A percentile compares a stretch with the other conserved stretches of the same genome.
These are phyloP conservation scores for Dasypogon diadema DNA, from an alignment of 2,888 invertebrate species.

Conservation along the genomic window DNA sequence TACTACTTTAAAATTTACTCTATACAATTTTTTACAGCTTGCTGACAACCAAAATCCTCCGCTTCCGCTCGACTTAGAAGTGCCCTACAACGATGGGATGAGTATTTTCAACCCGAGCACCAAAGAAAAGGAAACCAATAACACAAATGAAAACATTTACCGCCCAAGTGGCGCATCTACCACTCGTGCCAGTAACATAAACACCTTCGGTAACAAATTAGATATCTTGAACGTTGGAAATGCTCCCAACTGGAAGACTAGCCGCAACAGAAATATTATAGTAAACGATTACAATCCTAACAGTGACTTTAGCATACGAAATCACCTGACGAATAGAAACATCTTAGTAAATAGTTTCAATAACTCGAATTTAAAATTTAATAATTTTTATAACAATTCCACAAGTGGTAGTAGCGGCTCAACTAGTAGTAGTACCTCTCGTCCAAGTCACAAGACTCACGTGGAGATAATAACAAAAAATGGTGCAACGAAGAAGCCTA, in stretches of 20 bases:
- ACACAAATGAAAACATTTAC: slow-evolving; percentile 49
- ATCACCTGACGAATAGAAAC: slow-evolving; percentile 54
- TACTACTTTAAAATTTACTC: no score
- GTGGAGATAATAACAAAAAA: slow-evolving; percentile 77
- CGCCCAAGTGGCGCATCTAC: slow-evolving; percentile 10
- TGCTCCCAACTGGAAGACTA: slow-evolving; percentile 59
- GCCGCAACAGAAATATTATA: slow-evolving; percentile 67
- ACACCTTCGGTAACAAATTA: slow-evolving; percentile 45
- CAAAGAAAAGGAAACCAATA: slow-evolving; percentile 60
- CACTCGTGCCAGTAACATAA: slow-evolving; percentile 8
- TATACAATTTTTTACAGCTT: slow-evolving; percentile 57
- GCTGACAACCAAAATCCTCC: slow-evolving; percentile 71
- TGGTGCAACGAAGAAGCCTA: slow-evolving; percentile 75
- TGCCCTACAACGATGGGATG: slow-evolving; percentile 75
- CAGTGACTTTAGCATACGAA: slow-evolving; percentile 57
- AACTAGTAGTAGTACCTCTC: slow-evolving; percentile 62
- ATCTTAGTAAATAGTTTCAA: slow-evolving; percentile 56
- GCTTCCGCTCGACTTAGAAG: slow-evolving; percentile 75
- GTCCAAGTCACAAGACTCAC: slow-evolving; percentile 77
- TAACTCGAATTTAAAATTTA: slow-evolving; percentile 55
- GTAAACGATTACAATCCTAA: slow-evolving; percentile 67
- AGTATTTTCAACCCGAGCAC: slow-evolving; percentile 69
- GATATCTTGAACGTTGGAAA: slow-evolving; percentile 57
- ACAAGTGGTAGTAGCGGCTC: slow-evolving; percentile 57
- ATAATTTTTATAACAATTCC: slow-evolving; percentile 55